phyloP scores from a whole-genome alignment of 2,113 vertebrate species.

The Bubo blakistoni region DNA sequence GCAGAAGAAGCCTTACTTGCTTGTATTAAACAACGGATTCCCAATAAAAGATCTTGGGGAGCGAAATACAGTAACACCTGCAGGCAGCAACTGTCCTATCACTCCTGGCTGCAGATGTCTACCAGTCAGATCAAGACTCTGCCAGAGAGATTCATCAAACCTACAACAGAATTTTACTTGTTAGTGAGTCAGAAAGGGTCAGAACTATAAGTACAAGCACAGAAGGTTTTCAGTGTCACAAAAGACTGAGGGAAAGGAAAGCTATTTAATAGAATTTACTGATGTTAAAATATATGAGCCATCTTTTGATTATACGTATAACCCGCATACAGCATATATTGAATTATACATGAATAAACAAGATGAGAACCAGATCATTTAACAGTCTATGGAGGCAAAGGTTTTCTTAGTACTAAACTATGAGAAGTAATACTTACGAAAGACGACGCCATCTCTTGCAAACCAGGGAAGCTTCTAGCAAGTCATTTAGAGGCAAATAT shows the following conservation, averaged over 20 bases:
- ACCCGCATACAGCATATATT: neutral
- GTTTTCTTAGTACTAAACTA: neutral
- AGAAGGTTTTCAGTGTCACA: neutral
- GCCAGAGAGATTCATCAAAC: constrained; percentile 92
- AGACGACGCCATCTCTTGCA: constrained; percentile 87
- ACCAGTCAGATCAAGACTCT: constrained; percentile 84
- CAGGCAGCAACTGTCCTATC: constrained; percentile 78
- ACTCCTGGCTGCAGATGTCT: constrained; percentile 75
- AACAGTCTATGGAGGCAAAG: neutral
- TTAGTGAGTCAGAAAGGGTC: neutral
- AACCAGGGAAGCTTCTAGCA: constrained; percentile 76
- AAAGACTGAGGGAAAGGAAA: neutral
- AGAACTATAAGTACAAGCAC: neutral
- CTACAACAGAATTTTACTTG: constrained; percentile 61
- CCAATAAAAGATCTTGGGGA: constrained; percentile 84
- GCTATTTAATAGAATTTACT: neutral
- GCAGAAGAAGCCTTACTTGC: constrained; percentile 71
- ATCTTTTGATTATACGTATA: neutral
- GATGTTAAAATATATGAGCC: neutral
- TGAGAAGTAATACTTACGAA: constrained; percentile 76
- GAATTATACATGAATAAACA: neutral
- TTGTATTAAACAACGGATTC: constrained; percentile 70
- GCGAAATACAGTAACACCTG: constrained; percentile 81
- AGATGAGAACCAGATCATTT: neutral
- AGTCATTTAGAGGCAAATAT: constrained; percentile 80